These are phyloP conservation scores for Sebastes kiyomatsui DNA, from an alignment of 2,797 vertebrate species.

Conservation along the genomic window DNA sequence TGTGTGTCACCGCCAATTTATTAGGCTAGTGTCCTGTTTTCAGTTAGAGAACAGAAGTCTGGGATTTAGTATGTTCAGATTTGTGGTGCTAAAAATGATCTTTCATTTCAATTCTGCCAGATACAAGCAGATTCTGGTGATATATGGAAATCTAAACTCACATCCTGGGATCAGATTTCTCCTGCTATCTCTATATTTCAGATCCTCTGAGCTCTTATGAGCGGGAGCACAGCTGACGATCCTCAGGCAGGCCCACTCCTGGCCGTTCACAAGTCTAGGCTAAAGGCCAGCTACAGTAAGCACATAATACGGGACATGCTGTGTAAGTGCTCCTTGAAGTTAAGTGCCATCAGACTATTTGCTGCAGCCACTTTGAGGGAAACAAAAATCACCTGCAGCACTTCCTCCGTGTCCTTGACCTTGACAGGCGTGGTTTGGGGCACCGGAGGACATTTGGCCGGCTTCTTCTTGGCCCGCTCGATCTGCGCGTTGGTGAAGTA, in stretches of 20 bases:
- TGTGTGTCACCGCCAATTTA: neutral
- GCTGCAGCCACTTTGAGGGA: conserved; percentile 21
- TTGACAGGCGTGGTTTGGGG: conserved; percentile 82
- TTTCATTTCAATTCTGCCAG: neutral
- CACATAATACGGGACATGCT: conserved; percentile 53
- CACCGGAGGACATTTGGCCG: conserved; percentile 84
- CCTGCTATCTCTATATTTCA: neutral
- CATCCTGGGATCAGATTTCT: neutral
- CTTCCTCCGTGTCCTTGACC: conserved; percentile 84
- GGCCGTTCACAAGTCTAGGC: conserved; percentile 14
- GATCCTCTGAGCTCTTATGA: neutral
- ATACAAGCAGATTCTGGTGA: neutral
- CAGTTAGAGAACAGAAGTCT: neutral
- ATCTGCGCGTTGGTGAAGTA: conserved; percentile 95
- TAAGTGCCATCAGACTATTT: conserved; percentile 44
- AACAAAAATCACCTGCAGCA: conserved; percentile 82
- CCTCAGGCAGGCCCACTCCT: conserved; percentile 25
- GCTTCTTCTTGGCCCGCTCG: conserved; percentile 92
- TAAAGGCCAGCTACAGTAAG: conserved; percentile 47
- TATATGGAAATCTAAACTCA: neutral
- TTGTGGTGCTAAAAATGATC: neutral
- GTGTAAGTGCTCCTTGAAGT: conserved; percentile 50
- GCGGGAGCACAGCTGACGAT: conserved; percentile 18
- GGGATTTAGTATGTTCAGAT: neutral
- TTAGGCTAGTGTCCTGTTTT: neutral